Percentiles rank a stretch among this genome's conserved stretches.
Evolutionary conservation across 2,113 vertebrate species (phyloP).

Genomic region (Chlamydotis undulata): DNA sequence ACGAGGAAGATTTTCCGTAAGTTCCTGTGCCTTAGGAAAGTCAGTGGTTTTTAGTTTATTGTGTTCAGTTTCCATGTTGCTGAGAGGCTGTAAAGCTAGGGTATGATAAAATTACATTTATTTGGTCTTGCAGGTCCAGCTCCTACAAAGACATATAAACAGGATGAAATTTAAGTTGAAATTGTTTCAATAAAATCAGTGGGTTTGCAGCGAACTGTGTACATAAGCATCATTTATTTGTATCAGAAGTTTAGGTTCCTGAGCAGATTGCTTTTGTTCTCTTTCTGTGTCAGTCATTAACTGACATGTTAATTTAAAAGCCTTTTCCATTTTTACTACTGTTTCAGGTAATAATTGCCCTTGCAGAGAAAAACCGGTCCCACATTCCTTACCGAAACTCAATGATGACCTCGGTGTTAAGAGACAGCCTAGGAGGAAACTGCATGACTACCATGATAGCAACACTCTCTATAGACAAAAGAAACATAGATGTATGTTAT

Average conservation of each 20-base stretch:
- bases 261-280: background rate
- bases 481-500: conserved; percentile 85
- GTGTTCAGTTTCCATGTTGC: background rate
- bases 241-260: background rate
- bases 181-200: background rate
- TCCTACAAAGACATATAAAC: background rate
- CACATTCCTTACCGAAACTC: conserved; percentile 97
- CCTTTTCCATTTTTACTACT: background rate
- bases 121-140: background rate
- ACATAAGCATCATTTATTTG: fast-evolving
- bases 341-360: conserved; percentile 91
- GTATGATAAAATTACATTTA: background rate
- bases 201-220: background rate
- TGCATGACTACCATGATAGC: conserved; percentile 98
- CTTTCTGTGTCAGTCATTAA: background rate
- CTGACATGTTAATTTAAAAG: background rate
- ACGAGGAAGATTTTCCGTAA: background rate
- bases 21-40: background rate
- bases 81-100: background rate
- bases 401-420: conserved; percentile 95
- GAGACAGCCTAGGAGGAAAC: conserved; percentile 96
- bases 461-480: conserved; percentile 87
- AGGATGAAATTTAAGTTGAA: background rate
- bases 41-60: background rate
- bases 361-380: conserved; percentile 90